Conservation (phyloP, 2,113 vertebrate genomes). For the Pseudopodoces humilis region DNA sequence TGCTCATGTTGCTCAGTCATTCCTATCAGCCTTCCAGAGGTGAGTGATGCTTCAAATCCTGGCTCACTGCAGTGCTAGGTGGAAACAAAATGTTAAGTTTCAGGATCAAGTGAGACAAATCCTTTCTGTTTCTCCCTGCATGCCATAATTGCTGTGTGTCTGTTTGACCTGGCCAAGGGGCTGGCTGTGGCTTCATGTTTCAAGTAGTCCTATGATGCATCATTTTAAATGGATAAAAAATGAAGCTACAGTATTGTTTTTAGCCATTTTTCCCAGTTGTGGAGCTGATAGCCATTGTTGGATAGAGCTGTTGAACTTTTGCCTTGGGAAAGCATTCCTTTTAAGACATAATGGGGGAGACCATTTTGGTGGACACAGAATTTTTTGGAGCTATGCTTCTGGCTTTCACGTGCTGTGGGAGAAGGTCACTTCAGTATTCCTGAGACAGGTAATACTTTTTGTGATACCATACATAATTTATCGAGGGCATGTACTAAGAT, state of each 20-base stretch:
- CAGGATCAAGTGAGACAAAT: neutral
- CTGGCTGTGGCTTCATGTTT: rapidly evolving
- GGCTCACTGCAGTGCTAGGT: neutral
- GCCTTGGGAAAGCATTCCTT: neutral
- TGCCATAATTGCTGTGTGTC: neutral
- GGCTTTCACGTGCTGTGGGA: neutral
- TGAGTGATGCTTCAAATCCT: neutral
- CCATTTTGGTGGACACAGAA: neutral
- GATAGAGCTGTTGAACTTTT: neutral
- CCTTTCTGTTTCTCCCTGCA: neutral
- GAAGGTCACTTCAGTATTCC: neutral
- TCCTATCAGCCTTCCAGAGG: neutral
- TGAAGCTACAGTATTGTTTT: neutral
- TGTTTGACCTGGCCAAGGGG: neutral
- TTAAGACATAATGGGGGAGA: neutral
- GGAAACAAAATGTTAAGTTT: constrained; percentile 1
- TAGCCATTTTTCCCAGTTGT: neutral
- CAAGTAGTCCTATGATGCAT: neutral
- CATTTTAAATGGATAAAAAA: neutral
- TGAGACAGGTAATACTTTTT: neutral
- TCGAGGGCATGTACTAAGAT: rapidly evolving
- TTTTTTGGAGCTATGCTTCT: neutral
- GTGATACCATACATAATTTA: neutral
- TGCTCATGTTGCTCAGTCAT: neutral
- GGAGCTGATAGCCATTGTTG: neutral